Base-by-base conservation (phyloP, 2,113 vertebrate species). In the Tympanuchus pallidicinctus region DNA sequence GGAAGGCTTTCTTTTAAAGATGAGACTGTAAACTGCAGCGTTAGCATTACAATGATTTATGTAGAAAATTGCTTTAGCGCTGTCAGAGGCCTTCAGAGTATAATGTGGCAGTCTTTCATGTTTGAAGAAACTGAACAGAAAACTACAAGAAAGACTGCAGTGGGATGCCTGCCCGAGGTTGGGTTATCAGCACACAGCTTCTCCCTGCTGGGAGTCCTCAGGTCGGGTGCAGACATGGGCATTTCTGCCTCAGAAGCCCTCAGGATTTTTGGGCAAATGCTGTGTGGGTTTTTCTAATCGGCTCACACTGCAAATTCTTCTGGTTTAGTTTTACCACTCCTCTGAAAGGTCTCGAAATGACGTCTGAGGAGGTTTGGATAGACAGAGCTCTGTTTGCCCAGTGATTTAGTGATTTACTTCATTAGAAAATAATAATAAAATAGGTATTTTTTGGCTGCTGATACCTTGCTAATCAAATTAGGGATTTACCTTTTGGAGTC, bases 31-130 rank as follows among this genome's bases (percentile, higher is more conserved):
- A 96, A 91, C 93, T 94, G 82, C 94, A 95, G 82, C 0, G 87
- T 97, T 96, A 94, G 93, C 89, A 86, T 95, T 95, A 45, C 93
- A 69, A n/a, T 88, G 92, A 95, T 89, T 92, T 97, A 94, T 95
- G 86, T 65, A 92, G 92, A 91, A 96, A 95, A 96, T 96, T 93
- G 89, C 89, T 95, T 93, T 87, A 92, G 82, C 66, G 30, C 81
- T 92, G 91, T 93, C 87, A 89, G 87, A 88, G 88, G 61, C 81
- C 89, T 92, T 94, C 70, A 72, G 82, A 94, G 91, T 96, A 79
- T 92, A 90, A 85, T 50, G 74, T 93, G 86, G 66, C 85, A 91
- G 83, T 42, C 50, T 81, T 74, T 89, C 59, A 50, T 70, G 72
- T 79, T 32, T 57, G 6, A 52, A 74, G 60, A 67, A 94, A 67